Conservation (phyloP, 2,113 vertebrate species). For the Climacteris rufus region DNA sequence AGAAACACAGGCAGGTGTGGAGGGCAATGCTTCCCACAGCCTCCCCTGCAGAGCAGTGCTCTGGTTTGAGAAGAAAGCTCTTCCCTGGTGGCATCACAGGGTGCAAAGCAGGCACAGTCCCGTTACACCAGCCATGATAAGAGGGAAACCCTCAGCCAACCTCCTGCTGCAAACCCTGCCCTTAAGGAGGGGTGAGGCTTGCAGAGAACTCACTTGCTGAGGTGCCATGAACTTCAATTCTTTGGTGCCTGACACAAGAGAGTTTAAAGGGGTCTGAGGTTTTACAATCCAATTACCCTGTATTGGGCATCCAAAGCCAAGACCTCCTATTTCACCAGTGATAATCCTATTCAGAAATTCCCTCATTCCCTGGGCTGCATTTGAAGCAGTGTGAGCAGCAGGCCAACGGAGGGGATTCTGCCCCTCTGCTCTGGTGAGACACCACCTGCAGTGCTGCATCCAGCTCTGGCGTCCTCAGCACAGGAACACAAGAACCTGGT, state of each 20-base stretch:
- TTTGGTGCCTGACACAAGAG: neutral
- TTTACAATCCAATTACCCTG: neutral
- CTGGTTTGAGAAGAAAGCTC: neutral
- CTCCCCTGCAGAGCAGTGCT: neutral
- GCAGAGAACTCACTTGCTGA: neutral
- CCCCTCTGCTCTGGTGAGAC: neutral
- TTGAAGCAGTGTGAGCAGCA: neutral
- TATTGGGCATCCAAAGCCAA: neutral
- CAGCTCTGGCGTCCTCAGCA: neutral
- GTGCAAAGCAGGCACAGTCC: neutral
- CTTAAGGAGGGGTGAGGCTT: neutral
- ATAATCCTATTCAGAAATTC: neutral
- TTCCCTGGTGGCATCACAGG: neutral
- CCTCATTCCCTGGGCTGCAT: neutral
- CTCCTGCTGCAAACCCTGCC: neutral
- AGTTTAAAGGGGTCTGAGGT: neutral
- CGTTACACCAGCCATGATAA: neutral
- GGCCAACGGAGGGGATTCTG: neutral
- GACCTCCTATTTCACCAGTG: neutral
- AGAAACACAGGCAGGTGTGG: neutral
- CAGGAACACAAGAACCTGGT: neutral
- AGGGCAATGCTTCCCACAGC: neutral
- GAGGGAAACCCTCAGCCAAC: neutral
- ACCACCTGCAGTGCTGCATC: neutral
- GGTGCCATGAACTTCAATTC: neutral